Evolutionary conservation across 1,140 invertebrate species (phyloP).

Genomic region (Conus betulinus): DNA sequence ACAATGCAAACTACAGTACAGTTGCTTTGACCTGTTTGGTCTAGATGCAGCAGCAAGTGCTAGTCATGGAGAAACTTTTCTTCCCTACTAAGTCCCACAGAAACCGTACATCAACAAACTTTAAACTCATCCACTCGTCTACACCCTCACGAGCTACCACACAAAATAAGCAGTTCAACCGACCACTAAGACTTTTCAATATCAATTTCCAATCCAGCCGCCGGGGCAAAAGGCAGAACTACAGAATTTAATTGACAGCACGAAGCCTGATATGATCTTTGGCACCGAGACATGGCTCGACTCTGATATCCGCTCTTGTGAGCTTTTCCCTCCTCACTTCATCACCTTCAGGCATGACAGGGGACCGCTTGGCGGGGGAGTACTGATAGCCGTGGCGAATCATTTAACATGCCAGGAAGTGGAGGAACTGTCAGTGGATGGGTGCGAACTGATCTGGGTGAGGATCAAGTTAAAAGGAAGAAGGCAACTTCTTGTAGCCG

Average conservation of each 20-base stretch:
- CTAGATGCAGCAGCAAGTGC: neutral
- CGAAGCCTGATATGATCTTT: neutral
- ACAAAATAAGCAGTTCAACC: neutral
- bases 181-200: neutral
- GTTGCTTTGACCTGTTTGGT: neutral
- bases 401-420: neutral
- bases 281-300: neutral
- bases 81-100: neutral
- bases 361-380: neutral
- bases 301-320: neutral
- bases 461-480: neutral
- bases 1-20: conserved; percentile 9
- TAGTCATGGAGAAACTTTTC: neutral
- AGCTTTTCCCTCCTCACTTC: neutral
- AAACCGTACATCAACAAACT: neutral
- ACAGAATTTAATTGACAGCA: neutral
- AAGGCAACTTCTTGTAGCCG: neutral
- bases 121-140: neutral
- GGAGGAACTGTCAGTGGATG: neutral
- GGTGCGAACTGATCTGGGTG: neutral
- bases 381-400: neutral
- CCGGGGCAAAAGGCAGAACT: neutral
- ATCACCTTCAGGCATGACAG: neutral
- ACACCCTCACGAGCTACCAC: neutral
- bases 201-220: neutral